These are phyloP conservation scores for Trimorus sp. DNA, from an alignment of 2,888 invertebrate genomes.

Conservation along the genomic window DNA sequence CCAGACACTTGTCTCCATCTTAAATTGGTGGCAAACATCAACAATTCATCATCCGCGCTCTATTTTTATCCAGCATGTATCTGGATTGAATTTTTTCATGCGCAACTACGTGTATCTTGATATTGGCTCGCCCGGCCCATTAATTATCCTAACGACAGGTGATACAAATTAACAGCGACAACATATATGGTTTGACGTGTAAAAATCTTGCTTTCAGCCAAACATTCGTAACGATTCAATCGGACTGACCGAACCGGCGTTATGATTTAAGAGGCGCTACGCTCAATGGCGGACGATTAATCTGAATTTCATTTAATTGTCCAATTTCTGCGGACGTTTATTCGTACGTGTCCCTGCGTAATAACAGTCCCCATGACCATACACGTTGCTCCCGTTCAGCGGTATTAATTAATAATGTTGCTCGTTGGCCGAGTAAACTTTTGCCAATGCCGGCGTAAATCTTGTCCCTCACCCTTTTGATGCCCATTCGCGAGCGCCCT, in stretches of 20 bases:
- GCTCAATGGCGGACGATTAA: slow-evolving; percentile 25
- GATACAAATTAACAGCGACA: slow-evolving; percentile 22
- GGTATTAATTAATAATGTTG: slow-evolving; percentile 56
- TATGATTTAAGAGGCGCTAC: background rate
- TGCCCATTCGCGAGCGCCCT: slow-evolving; percentile 44
- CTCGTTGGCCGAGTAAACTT: slow-evolving; percentile 44
- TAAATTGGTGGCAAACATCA: background rate
- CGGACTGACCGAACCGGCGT: background rate
- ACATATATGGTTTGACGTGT: background rate
- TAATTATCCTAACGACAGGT: slow-evolving; percentile 68
- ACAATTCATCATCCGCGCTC: background rate
- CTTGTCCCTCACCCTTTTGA: slow-evolving; percentile 53
- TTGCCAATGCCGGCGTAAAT: slow-evolving; percentile 48
- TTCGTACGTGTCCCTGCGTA: slow-evolving; percentile 13
- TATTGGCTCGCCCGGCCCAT: slow-evolving; percentile 57
- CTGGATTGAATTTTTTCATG: too few relatives aligned
- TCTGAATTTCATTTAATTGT: slow-evolving; percentile 46
- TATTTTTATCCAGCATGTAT: background rate
- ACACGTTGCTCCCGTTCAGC: slow-evolving; percentile 40
- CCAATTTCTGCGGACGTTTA: slow-evolving; percentile 42
- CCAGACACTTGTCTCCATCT: slow-evolving; percentile 43
- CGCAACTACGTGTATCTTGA: slow-evolving; percentile 22
- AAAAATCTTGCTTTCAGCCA: background rate
- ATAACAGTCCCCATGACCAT: slow-evolving; percentile 53
- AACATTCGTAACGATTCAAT: slow-evolving; percentile 23